phyloP scores from a whole-genome alignment of 2,888 invertebrate species.

The Thecocarcelia acutangulata region DNA sequence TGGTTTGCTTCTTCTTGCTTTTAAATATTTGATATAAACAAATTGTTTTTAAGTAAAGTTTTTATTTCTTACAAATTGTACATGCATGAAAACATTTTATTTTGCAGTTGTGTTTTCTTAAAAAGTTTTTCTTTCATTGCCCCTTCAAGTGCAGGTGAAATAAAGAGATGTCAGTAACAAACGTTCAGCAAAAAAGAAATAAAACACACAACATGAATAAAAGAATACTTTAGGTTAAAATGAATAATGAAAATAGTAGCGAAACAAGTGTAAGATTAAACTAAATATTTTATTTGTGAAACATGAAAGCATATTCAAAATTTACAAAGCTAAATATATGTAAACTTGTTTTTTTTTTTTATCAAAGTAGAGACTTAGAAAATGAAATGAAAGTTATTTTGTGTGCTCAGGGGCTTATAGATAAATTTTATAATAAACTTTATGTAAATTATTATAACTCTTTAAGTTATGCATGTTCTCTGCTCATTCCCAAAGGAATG shows the following conservation, averaged over 20 bases:
- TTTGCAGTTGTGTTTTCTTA: not conserved
- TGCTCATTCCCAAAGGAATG: too few relatives aligned
- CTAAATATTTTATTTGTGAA: conserved; percentile 7
- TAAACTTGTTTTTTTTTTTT: too few relatives aligned
- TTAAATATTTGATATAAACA: conserved; percentile 3
- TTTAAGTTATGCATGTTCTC: too few relatives aligned
- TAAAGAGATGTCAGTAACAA: not conserved
- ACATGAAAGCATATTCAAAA: not conserved
- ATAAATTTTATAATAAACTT: too few relatives aligned
- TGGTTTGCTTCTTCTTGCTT: not conserved
- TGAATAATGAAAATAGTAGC: conserved; percentile 50
- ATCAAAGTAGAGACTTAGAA: too few relatives aligned
- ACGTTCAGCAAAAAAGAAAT: conserved; percentile 9
- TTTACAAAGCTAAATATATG: not conserved
- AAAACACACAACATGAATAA: not conserved
- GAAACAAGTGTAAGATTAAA: conserved; percentile 24
- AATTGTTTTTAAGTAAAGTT: conserved; percentile 9
- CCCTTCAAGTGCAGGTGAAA: not conserved
- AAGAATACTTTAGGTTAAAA: not conserved
- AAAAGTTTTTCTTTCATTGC: not conserved
- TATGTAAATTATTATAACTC: too few relatives aligned
- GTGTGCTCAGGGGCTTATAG: too few relatives aligned
- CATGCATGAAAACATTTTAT: conserved; percentile 11
- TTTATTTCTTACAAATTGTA: conserved; percentile 11
- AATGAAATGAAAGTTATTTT: too few relatives aligned